Evolutionary conservation across 2,113 vertebrate genomes (phyloP).

Genomic region (Mus musculus): DNA sequence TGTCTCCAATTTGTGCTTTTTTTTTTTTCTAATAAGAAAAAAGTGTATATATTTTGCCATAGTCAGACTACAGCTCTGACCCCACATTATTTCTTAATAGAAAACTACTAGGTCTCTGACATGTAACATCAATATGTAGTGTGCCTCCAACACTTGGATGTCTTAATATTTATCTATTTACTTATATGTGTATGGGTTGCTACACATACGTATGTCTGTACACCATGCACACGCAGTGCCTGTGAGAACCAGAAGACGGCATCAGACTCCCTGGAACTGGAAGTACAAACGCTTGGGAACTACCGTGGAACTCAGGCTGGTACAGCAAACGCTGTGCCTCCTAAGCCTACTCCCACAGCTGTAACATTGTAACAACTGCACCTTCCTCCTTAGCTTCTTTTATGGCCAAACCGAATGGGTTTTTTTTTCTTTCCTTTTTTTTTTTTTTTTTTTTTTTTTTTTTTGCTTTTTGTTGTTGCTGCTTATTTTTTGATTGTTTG

Average conservation of each 20-base stretch:
- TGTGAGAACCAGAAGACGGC: neutral
- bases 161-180: neutral
- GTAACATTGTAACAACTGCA: neutral
- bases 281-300: neutral
- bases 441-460: neutral
- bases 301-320: neutral
- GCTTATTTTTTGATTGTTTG: neutral
- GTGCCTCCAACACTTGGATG: no score
- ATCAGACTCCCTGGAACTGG: neutral
- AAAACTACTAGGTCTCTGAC: neutral
- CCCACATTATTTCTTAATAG: neutral
- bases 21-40: neutral
- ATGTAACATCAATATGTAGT: neutral
- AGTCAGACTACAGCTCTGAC: neutral
- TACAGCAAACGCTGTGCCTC: neutral
- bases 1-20: neutral
- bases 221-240: neutral
- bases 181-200: no score
- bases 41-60: neutral
- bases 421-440: no score
- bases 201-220: neutral
- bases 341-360: neutral
- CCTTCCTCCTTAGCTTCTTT: neutral
- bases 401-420: neutral
- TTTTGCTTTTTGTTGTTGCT: neutral